A percentile compares a stretch with the other conserved stretches of the same genome.
phyloP scores from a whole-genome alignment of 2,113 vertebrate species.

The Sphaerodactylus townsendi region DNA sequence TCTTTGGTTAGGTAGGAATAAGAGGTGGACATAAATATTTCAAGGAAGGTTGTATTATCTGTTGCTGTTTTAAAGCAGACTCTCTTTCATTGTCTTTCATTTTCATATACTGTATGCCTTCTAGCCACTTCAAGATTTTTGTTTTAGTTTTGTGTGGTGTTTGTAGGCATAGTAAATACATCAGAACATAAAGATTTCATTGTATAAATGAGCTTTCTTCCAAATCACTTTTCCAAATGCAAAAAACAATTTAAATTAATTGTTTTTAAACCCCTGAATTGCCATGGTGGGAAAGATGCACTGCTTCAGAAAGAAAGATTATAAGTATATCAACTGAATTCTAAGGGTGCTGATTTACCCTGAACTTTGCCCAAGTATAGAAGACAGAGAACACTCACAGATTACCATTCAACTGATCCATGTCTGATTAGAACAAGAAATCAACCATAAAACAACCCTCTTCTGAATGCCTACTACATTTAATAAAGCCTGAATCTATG shows the following conservation, averaged over 20 bases:
- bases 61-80: neutral
- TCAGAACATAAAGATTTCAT: neutral
- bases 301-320: conserved; percentile 8
- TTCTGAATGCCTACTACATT: neutral
- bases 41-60: neutral
- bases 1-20: neutral
- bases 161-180: neutral
- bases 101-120: neutral
- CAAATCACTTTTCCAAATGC: conserved; percentile 9
- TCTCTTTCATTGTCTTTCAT: neutral
- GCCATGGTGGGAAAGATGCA: neutral
- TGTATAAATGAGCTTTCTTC: conserved; percentile 1
- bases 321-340: conserved; percentile 30
- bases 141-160: neutral
- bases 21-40: neutral
- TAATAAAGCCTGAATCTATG: neutral
- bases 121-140: neutral
- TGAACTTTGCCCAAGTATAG: neutral
- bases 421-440: neutral
- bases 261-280: too few species aligned
- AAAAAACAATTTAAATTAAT: neutral
- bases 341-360: conserved; percentile 9
- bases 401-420: neutral
- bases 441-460: neutral
- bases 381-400: neutral